Evolutionary conservation across 2,888 invertebrate species (phyloP), one percentile per base, ranked within the genome.

Genomic region (Mylabris sibirica): DNA sequence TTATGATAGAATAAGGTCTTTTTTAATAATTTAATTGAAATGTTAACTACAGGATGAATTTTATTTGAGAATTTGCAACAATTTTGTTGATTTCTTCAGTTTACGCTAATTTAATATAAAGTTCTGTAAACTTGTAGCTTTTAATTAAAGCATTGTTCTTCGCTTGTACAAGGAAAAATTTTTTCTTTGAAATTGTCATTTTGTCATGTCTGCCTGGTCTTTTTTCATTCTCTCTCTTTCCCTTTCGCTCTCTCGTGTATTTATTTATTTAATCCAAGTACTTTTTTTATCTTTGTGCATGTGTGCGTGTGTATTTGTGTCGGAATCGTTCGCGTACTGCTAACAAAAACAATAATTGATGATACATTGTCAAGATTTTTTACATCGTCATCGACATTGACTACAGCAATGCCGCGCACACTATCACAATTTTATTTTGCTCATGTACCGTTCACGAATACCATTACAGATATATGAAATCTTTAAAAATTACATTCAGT

Each of bases 361-460:
- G 65, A 60, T 44, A 60, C 60, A 65, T 60, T 49, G 60, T 65
- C 59, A 24, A 22, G 65, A 49, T 60, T 65, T 65, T 65, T 65
- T 65, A 26, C 60, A 44, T 44, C 44, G 17, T 44, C 44, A 44
- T 44, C 44, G n/a, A 59, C 59, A 64, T 63, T 60, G 22, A 66
- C 57, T 26, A 44, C 24, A 11, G 59, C 60, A 30, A 66, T 72
- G 66, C 60, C 64, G 70, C 60, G 63, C 67, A 67, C 60, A 63
- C 30, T 35, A 61, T 53, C 67, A 73, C 71, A 71, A 71, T 71
- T 71, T 73, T 41, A 41, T 41, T 41, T 41, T n/a, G 41, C 41
- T 41, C 41, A 41, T 41, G 41, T 41, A 41, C 41, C 41, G 6
- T 41, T 41, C n/a, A 44, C 44, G 17, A 44, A 44, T 44, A 44